Percentiles rank a stretch among this genome's conserved stretches.
Evolutionary conservation across 2,888 invertebrate species (phyloP).

Genomic region (Entomobrya proxima): DNA sequence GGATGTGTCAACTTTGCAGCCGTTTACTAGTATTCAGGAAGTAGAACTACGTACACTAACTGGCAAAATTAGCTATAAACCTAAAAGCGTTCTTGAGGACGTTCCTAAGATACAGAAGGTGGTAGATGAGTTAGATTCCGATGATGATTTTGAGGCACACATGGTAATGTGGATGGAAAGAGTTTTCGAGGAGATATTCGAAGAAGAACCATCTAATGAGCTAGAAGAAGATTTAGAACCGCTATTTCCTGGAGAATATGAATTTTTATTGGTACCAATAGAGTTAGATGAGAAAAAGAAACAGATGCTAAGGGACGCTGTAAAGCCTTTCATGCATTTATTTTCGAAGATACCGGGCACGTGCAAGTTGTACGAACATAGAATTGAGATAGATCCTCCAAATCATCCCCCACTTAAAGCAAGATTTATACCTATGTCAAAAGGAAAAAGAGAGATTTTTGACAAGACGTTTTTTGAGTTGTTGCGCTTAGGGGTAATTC

Average conservation of each 20-base stretch:
- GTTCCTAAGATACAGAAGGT: background rate
- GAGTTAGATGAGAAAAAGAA: background rate
- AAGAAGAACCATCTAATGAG: background rate
- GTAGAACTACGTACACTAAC: too few relatives aligned
- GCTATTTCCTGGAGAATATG: background rate
- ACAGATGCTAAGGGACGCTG: background rate
- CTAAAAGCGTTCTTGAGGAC: background rate
- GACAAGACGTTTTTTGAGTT: slow-evolving; percentile 54
- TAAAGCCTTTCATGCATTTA: background rate
- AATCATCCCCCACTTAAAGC: slow-evolving; percentile 47
- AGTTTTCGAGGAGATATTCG: too few relatives aligned
- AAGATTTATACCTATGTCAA: slow-evolving; percentile 42
- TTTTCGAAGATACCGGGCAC: slow-evolving; percentile 49
- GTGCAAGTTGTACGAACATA: background rate
- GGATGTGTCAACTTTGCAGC: background rate
- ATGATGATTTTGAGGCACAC: too few relatives aligned
- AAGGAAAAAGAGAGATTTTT: slow-evolving; percentile 45
- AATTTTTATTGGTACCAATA: too few relatives aligned
- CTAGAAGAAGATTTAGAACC: background rate
- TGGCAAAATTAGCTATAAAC: background rate
- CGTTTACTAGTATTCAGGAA: background rate
- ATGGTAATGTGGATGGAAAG: too few relatives aligned
- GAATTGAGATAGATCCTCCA: slow-evolving; percentile 49
- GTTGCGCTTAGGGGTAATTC: too few relatives aligned
- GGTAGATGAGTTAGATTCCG: too few relatives aligned